Evolutionary conservation across 1,140 invertebrate genomes (phyloP).

Genomic region (Ceratoteleas bidentatus): DNA sequence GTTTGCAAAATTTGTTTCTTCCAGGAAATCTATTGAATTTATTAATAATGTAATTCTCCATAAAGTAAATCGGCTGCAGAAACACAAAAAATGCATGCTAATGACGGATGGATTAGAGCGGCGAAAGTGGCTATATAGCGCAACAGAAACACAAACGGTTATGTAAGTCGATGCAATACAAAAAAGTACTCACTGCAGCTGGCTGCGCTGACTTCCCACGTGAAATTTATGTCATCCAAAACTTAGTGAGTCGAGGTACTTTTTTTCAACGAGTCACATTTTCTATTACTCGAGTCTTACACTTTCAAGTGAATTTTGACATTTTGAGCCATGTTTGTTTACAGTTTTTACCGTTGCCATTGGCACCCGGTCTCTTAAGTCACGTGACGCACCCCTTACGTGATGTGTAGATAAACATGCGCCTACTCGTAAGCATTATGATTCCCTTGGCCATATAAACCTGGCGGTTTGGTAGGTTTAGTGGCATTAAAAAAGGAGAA

Average conservation of each 20-base stretch:
- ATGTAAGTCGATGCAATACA: background rate
- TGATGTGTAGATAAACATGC: no score
- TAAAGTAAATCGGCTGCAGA: no score
- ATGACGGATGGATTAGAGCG: background rate
- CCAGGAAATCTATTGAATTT: no score
- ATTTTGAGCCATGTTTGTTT: slow-evolving; percentile 77
- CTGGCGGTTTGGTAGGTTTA: no score
- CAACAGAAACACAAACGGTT: background rate
- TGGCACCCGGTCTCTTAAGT: slow-evolving; percentile 43
- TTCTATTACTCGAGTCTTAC: slow-evolving; percentile 22
- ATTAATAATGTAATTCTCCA: no score
- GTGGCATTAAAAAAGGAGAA: no score
- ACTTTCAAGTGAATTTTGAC: slow-evolving; percentile 68
- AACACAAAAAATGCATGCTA: no score
- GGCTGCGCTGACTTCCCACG: slow-evolving; percentile 16
- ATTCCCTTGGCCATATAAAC: no score
- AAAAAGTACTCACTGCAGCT: slow-evolving; percentile 38
- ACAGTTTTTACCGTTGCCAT: slow-evolving; percentile 70
- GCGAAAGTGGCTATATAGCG: slow-evolving; percentile 23
- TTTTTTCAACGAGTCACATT: slow-evolving; percentile 34
- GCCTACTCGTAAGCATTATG: no score
- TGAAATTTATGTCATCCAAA: no score
- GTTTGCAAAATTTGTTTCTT: no score
- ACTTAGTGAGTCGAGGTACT: no score
- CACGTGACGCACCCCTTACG: slow-evolving; percentile 46